Evolutionary conservation across 1,140 invertebrate genomes (phyloP), one percentile per base, ranked within the genome.

Genomic region (Trichoplusia ni): DNA sequence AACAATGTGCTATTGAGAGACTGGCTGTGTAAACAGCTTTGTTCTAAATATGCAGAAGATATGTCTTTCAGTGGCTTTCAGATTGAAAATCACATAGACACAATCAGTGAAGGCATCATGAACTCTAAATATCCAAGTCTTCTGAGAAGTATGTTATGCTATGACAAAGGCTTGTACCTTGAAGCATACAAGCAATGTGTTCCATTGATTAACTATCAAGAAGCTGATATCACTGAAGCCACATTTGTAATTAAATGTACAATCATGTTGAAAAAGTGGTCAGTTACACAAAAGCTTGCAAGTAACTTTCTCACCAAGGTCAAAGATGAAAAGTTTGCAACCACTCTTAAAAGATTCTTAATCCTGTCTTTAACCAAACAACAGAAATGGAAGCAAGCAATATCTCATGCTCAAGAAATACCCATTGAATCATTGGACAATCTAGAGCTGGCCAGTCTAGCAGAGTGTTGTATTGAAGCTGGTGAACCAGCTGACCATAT

Each of bases 91-190:
- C 69, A 82, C 67, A 51, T 81, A 11, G 75, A 90, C 21, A 78
- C 89, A 64, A 92, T 95, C 33, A 84, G 83, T 49, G 29, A 70
- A 23, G 94, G 77, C 29, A 87, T 87, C 54, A 71, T 83, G 56
- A 89, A 92, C 31, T 94, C 93, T 0, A 91, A 92, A 76, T 90
- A 93, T 68, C 94, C 88, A 8, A 71, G 91, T 13, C 83, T 95
- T n/a, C 90, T 94, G 31, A 92, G 92, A 84, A 92, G 92, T 23
- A 90, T 94, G n/a, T 75, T 90, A 90, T 77, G 87, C 6, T 93
- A 90, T 80, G 78, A 90, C 25, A 79, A 90, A 31, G 78, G 89
- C 6, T 90, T 92, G 65, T 92, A 91, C 64, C 71, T 93, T 4
- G 86, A 92, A 64, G 91, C 94, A 2, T 92, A 88, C 60, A 90